These are phyloP conservation scores for Lasioglossum villosulum DNA, from an alignment of 2,888 invertebrate genomes.

Conservation along the genomic window DNA sequence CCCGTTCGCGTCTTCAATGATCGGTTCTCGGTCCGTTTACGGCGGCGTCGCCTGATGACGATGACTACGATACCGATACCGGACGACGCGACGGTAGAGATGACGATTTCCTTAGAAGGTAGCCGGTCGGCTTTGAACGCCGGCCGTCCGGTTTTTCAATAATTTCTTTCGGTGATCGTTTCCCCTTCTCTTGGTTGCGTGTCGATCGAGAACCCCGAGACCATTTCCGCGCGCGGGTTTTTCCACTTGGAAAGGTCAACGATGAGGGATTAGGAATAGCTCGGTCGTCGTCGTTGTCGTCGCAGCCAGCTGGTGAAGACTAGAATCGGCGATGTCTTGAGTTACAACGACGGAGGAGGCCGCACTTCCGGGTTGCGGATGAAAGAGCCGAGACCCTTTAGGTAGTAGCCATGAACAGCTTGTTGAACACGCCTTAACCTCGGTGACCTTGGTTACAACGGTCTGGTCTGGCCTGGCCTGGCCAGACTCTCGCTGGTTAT, in stretches of 20 bases:
- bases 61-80: conserved; percentile 26
- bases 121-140: conserved; percentile 9
- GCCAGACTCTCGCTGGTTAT: conserved; percentile 50
- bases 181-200: neutral
- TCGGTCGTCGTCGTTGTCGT: neutral
- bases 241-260: conserved; percentile 12
- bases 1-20: neutral
- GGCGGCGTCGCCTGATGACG: conserved; percentile 18
- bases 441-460: conserved; percentile 56
- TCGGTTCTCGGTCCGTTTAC: conserved; percentile 34
- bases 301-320: neutral
- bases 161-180: conserved; percentile 1
- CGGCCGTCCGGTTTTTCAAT: conserved; percentile 34
- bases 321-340: conserved; percentile 22
- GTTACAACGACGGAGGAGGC: conserved; percentile 27
- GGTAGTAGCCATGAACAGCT: conserved; percentile 62
- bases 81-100: neutral
- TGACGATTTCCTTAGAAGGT: conserved; percentile 29
- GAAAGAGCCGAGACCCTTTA: conserved; percentile 43
- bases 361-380: conserved; percentile 54
- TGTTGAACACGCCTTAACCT: conserved; percentile 67
- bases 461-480: conserved; percentile 4
- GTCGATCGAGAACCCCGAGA: conserved; percentile 1
- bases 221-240: conserved; percentile 3
- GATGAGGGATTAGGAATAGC: conserved; percentile 20